phyloP scores from a whole-genome alignment of 2,888 invertebrate species.

The Drosophila paucipuncta region DNA sequence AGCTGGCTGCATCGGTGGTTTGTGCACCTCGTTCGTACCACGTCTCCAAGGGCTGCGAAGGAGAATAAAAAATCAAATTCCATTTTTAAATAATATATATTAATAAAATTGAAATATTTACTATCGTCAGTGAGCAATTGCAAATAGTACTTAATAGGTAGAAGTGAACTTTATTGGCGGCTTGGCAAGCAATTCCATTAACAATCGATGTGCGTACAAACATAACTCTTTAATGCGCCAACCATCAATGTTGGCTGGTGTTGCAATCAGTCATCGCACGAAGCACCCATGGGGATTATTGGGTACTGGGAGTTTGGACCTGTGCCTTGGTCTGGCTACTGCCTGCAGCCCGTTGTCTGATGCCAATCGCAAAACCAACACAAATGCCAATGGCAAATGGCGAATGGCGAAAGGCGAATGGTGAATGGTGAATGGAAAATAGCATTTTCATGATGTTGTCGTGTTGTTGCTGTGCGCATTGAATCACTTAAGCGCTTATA shows the following conservation, averaged over 20 bases:
- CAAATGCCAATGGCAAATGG: conserved; percentile 6
- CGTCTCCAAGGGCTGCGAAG: conserved; percentile 89
- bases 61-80: neutral
- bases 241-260: conserved; percentile 15
- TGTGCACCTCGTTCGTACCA: conserved; percentile 95
- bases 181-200: neutral
- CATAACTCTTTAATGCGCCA: conserved; percentile 8
- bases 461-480: conserved; percentile 23
- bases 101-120: neutral
- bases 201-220: neutral
- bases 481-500: conserved; percentile 60
- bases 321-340: neutral
- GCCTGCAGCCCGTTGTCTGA: neutral
- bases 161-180: neutral
- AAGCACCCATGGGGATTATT: conserved; percentile 7
- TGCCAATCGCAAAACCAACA: conserved; percentile 12
- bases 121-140: neutral
- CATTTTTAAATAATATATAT: neutral
- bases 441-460: conserved; percentile 32
- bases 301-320: neutral
- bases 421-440: neutral
- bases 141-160: neutral
- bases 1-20: conserved; percentile 97
- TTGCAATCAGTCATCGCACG: conserved; percentile 7
- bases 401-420: neutral